Conservation (phyloP, 2,797 vertebrate species). For the Acomys russatus region DNA sequence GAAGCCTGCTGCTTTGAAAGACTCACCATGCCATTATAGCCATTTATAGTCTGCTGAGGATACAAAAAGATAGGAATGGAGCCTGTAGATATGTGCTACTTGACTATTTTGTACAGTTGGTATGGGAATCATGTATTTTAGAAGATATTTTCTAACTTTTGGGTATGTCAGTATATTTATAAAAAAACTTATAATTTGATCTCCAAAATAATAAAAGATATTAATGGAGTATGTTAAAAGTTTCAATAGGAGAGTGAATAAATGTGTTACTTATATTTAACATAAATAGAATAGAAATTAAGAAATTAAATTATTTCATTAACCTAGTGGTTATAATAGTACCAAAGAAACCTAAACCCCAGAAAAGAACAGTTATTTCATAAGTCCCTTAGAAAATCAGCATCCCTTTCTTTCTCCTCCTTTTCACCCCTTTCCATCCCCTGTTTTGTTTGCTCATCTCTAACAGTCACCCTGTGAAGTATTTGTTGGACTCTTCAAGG, state of each 20-base stretch:
- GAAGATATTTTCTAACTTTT: slow-evolving; percentile 22
- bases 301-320: slow-evolving; percentile 44
- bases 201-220: slow-evolving; percentile 4
- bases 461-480: not conserved
- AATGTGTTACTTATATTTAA: not conserved
- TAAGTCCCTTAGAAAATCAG: not conserved
- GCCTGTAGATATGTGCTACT: not conserved
- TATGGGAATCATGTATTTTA: slow-evolving; percentile 39
- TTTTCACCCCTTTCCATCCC: not conserved
- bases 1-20: not conserved
- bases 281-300: slow-evolving; percentile 27
- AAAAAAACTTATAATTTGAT: slow-evolving; percentile 56
- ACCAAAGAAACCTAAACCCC: not conserved
- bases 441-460: slow-evolving; percentile 31
- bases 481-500: not conserved
- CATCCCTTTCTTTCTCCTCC: not conserved
- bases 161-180: slow-evolving; percentile 46
- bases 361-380: not conserved
- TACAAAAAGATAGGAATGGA: not conserved
- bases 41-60: not conserved
- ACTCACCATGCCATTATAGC: not conserved
- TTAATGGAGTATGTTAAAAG: not conserved
- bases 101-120: slow-evolving; percentile 10
- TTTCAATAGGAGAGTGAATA: not conserved
- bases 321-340: not conserved